Evolutionary conservation across 2,888 invertebrate genomes (phyloP), one percentile per base, ranked within the genome.

Genomic region (Athalia cordata): DNA sequence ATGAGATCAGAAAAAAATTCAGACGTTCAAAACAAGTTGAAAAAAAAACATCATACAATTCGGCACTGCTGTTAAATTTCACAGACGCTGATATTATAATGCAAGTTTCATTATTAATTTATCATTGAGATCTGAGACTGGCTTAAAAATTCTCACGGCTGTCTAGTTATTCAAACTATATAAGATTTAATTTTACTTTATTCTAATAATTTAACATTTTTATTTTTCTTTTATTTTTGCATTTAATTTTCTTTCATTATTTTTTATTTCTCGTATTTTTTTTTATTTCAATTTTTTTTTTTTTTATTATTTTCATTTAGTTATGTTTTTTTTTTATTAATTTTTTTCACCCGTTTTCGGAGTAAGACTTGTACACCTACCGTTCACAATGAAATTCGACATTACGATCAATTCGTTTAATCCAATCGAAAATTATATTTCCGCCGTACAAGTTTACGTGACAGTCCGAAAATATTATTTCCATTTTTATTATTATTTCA

Each of bases 111-210:
- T 59, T 59, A 59, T 47, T 72, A 6, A 9, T 47, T 72, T 68
- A 72, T 47, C 59, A 72, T 57, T 77, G 77, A 77, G 77, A 77
- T 59, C 77, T 77, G 77, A 77, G 77, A 77, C 77, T 77, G 77
- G 64, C 77, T 77, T 68, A 6, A 77, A 77, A 77, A 68, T 66
- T 57, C 57, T 68, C 45, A 68, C 77, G 77, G 77, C 77, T 77
- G 77, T 77, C 57, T 77, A 77, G 59, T 68, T 77, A 47, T 61
- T 11, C 61, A 61, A 9, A 57, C 49, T 11, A 47, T 11, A 47
- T 77, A 77, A 77, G 77, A 29, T 66, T 64, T 67, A 67, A 50
- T 8, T 67, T 67, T 13, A 67, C 4, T 67, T 68, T 6, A 43
- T 68, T 52, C 29, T 52, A n/a, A n/a, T 50, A 7, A 50, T 15